Evolutionary conservation across 2,888 invertebrate species (phyloP), one percentile per base, ranked within the genome.

Genomic region (Drosophila lutescens): DNA sequence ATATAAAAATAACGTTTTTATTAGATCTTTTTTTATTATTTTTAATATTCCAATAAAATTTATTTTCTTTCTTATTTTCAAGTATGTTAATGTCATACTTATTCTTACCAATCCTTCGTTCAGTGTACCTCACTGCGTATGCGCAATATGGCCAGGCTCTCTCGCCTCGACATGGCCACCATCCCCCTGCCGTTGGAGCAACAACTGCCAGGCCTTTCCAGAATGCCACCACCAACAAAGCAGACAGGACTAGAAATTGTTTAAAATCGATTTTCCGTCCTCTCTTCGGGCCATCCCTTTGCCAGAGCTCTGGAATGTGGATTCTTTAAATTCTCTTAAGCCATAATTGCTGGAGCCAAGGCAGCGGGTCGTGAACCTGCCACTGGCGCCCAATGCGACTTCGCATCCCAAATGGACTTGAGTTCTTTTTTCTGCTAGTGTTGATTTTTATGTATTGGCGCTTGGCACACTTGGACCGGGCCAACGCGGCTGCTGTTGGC

Each of bases 371-470:
- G 83, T 79, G 83, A 81, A 82, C 78, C 81, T 76, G 77, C 74
- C 51, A 75, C 34, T 67, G 70, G 77, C 68, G 76, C 67, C 76
- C 76, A 76, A 79, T 54, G 72, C 75, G 80, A 67, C 77, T 46
- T 70, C 69, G 65, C 70, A 74, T 78, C 68, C 76, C 76, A 79
- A 82, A 78, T 68, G 74, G 79, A 74, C 71, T 62, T 68, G 62
- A 67, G 49, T 68, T 68, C 32, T 67, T 61, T 66, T 56, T 71
- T 32, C 53, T 32, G 26, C 38, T 40, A 40, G 41, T 79, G 73
- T 79, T 81, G 80, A 83, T 82, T 82, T 82, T 81, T 78, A 83
- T 84, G 78, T 79, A 78, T 79, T 66, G 76, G 55, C 76, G 81
- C 80, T 73, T 78, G 82, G 84, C 84, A 81, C 73, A 82, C 60